Conservation (phyloP, 2,888 invertebrate genomes). For the Watsonalla binaria region DNA sequence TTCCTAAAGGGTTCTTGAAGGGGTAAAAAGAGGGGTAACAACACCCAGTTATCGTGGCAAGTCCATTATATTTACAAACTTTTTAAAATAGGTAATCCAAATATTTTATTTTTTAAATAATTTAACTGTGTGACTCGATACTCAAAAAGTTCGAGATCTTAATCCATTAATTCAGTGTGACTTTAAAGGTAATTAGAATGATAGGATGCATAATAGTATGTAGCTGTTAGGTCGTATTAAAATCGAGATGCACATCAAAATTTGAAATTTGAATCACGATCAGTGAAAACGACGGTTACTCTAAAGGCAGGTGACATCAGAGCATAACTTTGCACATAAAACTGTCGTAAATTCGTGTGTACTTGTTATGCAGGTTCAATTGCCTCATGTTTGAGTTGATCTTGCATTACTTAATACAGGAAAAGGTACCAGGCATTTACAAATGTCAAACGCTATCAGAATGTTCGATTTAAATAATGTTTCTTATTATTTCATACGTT, state of each 20-base stretch:
- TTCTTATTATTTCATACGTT: not conserved
- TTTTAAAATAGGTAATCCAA: too few species aligned
- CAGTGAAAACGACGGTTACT: slow-evolving; percentile 7
- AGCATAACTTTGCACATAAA: slow-evolving; percentile 14
- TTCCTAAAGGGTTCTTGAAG: too few species aligned
- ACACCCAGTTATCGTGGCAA: too few species aligned
- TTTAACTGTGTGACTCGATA: too few species aligned
- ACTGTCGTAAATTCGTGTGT: slow-evolving; percentile 5
- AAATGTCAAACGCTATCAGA: not conserved
- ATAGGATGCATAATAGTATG: slow-evolving; percentile 11
- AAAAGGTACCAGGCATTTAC: not conserved
- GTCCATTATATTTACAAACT: too few species aligned
- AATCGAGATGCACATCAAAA: slow-evolving; percentile 4
- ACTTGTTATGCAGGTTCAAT: not conserved
- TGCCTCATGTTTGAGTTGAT: slow-evolving; percentile 3
- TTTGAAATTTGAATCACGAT: slow-evolving; percentile 18
- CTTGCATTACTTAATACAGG: not conserved
- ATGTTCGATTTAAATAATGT: too few species aligned
- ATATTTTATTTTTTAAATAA: too few species aligned
- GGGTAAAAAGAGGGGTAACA: too few species aligned
- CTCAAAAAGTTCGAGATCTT: not conserved
- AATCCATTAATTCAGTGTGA: not conserved
- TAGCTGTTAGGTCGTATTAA: slow-evolving; percentile 18
- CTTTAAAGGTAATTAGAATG: not conserved
- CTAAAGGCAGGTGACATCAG: slow-evolving; percentile 14